Conservation (phyloP, 1,140 invertebrate genomes). For the Drosophila quadrilineata region DNA sequence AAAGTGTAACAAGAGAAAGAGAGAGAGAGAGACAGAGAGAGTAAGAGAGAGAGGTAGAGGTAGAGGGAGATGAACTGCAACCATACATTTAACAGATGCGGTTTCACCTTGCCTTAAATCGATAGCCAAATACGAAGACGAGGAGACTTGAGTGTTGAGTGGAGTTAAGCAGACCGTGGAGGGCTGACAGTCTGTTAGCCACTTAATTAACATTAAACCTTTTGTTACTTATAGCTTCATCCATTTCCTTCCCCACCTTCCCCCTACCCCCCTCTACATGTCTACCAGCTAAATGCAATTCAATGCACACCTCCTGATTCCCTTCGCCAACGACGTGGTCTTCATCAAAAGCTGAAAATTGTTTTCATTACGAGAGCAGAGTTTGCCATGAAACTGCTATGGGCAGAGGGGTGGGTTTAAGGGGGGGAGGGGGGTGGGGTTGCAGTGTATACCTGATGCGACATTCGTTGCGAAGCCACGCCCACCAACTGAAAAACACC, state of each 20-base stretch:
- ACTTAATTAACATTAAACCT: constrained; percentile 65
- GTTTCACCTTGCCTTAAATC: not conserved
- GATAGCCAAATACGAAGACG: not conserved
- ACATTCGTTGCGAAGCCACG: not conserved
- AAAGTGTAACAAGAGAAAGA: not conserved
- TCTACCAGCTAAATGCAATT: too few species aligned
- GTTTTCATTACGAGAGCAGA: constrained; percentile 40
- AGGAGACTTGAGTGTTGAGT: not conserved
- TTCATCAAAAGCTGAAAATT: constrained; percentile 49
- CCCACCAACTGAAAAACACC: not conserved
- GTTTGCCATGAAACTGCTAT: too few species aligned
- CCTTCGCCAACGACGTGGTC: not conserved
- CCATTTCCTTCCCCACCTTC: not conserved
- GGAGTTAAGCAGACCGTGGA: not conserved
- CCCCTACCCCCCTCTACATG: not conserved
- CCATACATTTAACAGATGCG: too few species aligned
- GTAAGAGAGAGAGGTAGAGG: not conserved
- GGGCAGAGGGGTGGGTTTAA: too few species aligned
- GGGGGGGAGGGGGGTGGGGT: constrained; percentile 11
- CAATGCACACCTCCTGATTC: too few species aligned
- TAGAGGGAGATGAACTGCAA: too few species aligned
- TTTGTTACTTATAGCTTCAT: constrained; percentile 19
- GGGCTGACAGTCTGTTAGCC: constrained; percentile 20
- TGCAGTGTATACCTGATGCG: constrained; percentile 22
- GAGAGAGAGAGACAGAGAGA: not conserved